These are phyloP conservation scores for Sebastiscus tertius DNA, from an alignment of 2,797 vertebrate species.

Conservation along the genomic window DNA sequence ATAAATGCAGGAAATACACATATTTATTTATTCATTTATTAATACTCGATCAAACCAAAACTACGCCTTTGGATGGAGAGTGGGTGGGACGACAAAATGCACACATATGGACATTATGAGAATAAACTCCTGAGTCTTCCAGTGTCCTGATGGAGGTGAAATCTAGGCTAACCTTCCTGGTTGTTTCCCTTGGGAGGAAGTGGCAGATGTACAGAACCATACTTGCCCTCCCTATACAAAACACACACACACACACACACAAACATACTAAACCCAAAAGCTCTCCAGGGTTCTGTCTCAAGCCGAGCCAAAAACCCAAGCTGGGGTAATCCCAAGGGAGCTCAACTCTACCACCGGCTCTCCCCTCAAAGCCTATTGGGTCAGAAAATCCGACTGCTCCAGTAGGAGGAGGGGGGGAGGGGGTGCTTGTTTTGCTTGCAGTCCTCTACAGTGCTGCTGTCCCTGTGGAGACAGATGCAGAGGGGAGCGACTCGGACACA, in stretches of 20 bases:
- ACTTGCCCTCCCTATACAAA: conserved; percentile 25
- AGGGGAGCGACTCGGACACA: not conserved
- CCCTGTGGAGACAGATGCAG: conserved; percentile 31
- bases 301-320: conserved; percentile 67
- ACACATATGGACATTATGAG: not conserved
- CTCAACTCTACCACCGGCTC: conserved; percentile 59
- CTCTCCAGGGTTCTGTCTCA: conserved; percentile 67
- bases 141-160: conserved; percentile 48
- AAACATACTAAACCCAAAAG: conserved; percentile 33
- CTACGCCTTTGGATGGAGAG: not conserved
- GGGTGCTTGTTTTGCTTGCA: conserved; percentile 45
- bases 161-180: conserved; percentile 58
- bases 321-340: conserved; percentile 65
- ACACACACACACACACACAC: conserved; percentile 5
- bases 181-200: conserved; percentile 33
- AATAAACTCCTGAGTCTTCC: conserved; percentile 25
- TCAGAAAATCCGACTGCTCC: conserved; percentile 51
- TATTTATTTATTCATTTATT: not conserved
- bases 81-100: not conserved
- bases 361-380: conserved; percentile 63
- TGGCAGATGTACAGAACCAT: conserved; percentile 58
- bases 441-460: not conserved
- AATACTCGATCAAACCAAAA: not conserved
- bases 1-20: not conserved
- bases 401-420: not conserved